Base-by-base conservation (phyloP, 2,113 vertebrate genomes). In the Phaethornis superciliosus region DNA sequence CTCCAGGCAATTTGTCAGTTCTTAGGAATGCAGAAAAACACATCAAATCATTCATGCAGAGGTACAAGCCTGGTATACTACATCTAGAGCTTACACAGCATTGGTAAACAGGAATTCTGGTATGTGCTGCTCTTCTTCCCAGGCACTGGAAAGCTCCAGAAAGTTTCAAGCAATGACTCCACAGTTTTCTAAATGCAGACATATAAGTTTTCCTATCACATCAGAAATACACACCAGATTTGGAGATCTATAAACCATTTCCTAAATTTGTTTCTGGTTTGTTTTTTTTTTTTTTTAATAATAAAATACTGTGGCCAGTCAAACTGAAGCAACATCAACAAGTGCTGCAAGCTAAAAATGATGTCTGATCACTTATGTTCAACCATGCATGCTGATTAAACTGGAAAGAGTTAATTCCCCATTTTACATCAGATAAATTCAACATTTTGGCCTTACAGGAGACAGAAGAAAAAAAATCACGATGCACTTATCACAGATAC, bases 401-500 rank as follows among this genome's bases (percentile, higher is more conserved):
- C 24, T 9, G 19, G 30, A 32, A 71, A 63, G 35, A 40, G 19
- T 76, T 55, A 60, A 21, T 40, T n/a, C 23, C 10, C 15, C 4
- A 23, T 80, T 52, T 67, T 22, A 46, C 5, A 32, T 37, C 21
- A n/a, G 7, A 28, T 20, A 55, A 51, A 47, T 30, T 12, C 60
- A 92, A 82, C 10, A 22, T 40, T 65, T 51, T 32, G 13, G 15
- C 51, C 40, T 27, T 59, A 55, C 12, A 40, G 71, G 63, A 52
- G 7, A 35, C 2, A 82, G 10, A 20, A 63, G 8, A 20, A 63
- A 47, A 62, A 77, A 46, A 4, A 16, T 10, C 12, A 32, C 0
- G 2, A 40, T 0, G 0, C 37, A 24, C 21, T 54, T 49, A 7
- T 54, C 37, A 32, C 21, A 51, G 21, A 51, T 17, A 35, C 2